Conservation (phyloP, 2,113 vertebrate genomes). For the Eulemur macaco region DNA sequence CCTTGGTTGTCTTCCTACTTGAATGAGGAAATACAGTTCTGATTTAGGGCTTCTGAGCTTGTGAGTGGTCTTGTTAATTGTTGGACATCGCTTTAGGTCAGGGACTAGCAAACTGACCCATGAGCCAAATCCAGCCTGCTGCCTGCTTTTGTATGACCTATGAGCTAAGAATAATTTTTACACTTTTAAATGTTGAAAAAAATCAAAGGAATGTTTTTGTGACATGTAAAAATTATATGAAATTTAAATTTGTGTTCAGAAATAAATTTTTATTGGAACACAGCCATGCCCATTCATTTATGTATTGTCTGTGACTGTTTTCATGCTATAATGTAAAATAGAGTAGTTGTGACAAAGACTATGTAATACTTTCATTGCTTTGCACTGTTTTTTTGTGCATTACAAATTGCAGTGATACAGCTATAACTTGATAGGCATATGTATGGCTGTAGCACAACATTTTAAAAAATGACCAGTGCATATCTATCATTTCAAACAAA, state of each 20-base stretch:
- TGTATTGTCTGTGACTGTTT: background rate
- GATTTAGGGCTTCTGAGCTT: background rate
- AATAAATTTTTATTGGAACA: constrained; percentile 13
- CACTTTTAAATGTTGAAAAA: constrained; percentile 8
- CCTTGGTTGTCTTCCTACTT: background rate
- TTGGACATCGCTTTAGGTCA: background rate
- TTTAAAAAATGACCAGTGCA: background rate
- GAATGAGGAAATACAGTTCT: constrained; percentile 9
- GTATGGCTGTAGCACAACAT: background rate
- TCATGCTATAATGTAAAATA: background rate
- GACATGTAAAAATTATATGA: background rate
- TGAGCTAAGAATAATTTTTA: background rate
- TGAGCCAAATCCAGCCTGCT: background rate
- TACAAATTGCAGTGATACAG: background rate
- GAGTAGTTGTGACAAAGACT: background rate
- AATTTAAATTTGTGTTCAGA: background rate
- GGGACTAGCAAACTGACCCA: background rate
- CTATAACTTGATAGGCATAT: background rate
- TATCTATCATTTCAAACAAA: background rate
- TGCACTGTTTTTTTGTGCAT: background rate
- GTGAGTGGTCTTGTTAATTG: background rate
- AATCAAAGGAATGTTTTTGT: background rate
- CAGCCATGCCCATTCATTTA: background rate
- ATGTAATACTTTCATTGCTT: background rate
- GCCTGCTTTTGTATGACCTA: background rate